phyloP scores from a whole-genome alignment of 2,888 invertebrate species.

The Tetranychus truncatus region DNA sequence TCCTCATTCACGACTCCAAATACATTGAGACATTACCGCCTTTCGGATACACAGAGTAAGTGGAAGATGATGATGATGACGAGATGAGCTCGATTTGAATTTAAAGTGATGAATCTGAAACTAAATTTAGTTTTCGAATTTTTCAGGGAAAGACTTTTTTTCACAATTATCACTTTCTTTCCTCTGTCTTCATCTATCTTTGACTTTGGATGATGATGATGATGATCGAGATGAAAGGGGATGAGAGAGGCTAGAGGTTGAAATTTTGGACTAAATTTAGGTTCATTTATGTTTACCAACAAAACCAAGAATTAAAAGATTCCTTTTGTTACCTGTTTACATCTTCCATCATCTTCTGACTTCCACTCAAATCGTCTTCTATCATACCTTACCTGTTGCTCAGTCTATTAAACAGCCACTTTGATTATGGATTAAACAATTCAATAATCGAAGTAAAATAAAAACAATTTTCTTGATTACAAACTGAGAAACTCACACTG shows the following conservation, averaged over 20 bases:
- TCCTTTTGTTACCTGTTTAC: neutral
- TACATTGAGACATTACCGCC: neutral
- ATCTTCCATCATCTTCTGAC: too few relatives aligned
- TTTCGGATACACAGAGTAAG: neutral
- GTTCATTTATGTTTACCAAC: neutral
- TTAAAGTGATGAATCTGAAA: neutral
- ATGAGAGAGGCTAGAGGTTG: neutral
- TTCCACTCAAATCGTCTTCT: too few relatives aligned
- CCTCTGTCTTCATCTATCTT: neutral
- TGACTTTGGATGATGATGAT: neutral
- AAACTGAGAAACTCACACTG: too few relatives aligned
- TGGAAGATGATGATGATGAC: neutral
- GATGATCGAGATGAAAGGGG: neutral
- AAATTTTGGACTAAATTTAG: neutral
- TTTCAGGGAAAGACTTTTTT: neutral
- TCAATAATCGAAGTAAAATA: too few relatives aligned
- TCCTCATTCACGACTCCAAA: neutral
- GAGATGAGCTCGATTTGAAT: constrained; percentile 6
- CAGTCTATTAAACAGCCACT: too few relatives aligned
- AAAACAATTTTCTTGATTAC: too few relatives aligned
- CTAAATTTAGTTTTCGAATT: neutral
- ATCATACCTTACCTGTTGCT: too few relatives aligned
- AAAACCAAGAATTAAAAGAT: neutral
- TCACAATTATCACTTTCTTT: neutral
- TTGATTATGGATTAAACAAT: too few relatives aligned